These are phyloP conservation scores for Tachina lurida DNA, from an alignment of 2,888 invertebrate species.

Conservation along the genomic window DNA sequence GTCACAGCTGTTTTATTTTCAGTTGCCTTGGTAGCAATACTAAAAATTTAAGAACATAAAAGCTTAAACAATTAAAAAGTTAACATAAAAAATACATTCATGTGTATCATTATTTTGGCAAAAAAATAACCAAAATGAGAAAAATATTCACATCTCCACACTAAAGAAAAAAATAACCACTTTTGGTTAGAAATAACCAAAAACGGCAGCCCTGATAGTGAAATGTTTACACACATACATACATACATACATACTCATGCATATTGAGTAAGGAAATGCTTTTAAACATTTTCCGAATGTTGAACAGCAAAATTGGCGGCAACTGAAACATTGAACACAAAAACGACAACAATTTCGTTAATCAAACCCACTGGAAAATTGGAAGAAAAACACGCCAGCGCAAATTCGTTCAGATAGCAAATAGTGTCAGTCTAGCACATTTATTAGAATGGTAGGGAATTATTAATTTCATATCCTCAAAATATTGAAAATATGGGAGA, in stretches of 20 bases:
- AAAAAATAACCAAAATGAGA: too few species aligned
- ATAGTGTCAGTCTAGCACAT: constrained; percentile 6
- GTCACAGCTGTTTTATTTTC: too few species aligned
- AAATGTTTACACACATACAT: neutral
- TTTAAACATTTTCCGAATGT: constrained; percentile 24
- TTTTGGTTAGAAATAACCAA: too few species aligned
- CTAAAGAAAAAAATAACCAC: too few species aligned
- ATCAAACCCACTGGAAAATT: constrained; percentile 59
- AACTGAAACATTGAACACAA: constrained; percentile 8
- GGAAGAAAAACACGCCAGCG: constrained; percentile 60
- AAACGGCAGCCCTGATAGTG: too few species aligned
- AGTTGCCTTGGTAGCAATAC: too few species aligned
- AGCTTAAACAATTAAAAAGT: too few species aligned
- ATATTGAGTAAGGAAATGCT: constrained; percentile 28
- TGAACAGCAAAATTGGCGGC: constrained; percentile 28
- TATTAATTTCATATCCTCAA: too few species aligned
- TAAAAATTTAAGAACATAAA: too few species aligned
- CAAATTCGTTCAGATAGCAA: constrained; percentile 32
- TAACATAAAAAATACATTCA: too few species aligned
- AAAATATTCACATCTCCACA: too few species aligned
- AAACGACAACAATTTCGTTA: constrained; percentile 39
- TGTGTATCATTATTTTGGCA: too few species aligned
- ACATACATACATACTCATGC: neutral
- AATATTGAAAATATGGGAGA: neutral
- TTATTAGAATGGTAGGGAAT: neutral